A percentile compares a stretch with the other conserved stretches of the same genome.
These are phyloP conservation scores for Morphnarchus princeps DNA, from an alignment of 2,113 vertebrate genomes.

Conservation along the genomic window DNA sequence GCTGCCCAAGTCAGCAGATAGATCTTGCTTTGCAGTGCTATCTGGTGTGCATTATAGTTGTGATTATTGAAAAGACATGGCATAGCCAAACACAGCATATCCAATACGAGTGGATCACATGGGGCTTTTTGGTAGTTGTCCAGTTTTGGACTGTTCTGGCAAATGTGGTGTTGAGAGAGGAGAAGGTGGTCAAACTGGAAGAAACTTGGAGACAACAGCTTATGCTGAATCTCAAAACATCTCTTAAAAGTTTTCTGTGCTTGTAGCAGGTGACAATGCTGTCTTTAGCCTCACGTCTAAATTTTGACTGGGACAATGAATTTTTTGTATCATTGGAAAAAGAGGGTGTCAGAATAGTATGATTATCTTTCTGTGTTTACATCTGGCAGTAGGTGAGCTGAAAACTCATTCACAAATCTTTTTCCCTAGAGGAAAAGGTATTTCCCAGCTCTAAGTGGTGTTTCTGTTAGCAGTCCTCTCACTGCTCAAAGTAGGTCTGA, in stretches of 20 bases:
- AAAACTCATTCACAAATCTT: not conserved
- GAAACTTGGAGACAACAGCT: not conserved
- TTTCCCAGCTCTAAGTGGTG: not conserved
- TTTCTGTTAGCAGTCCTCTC: not conserved
- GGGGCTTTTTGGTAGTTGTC: not conserved
- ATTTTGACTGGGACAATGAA: not conserved
- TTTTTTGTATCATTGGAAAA: not conserved
- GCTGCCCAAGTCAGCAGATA: not conserved
- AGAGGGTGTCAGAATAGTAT: not conserved
- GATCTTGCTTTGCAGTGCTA: not conserved
- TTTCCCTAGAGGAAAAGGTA: not conserved
- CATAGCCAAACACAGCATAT: not conserved
- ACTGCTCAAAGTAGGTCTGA: not conserved
- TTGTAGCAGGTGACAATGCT: not conserved
- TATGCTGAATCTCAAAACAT: not conserved
- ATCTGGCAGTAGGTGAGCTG: not conserved
- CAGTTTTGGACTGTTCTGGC: not conserved
- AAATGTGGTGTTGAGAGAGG: not conserved
- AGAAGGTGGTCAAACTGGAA: not conserved
- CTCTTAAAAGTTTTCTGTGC: not conserved
- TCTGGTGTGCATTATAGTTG: not conserved
- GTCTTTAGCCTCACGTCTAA: not conserved
- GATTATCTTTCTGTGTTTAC: not conserved
- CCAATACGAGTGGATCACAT: fast-evolving
- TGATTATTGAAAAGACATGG: not conserved